A percentile compares a stretch with the other conserved stretches of the same genome.
Conservation (phyloP, 2,797 vertebrate genomes). For the Arnoldichthys spilopterus region DNA sequence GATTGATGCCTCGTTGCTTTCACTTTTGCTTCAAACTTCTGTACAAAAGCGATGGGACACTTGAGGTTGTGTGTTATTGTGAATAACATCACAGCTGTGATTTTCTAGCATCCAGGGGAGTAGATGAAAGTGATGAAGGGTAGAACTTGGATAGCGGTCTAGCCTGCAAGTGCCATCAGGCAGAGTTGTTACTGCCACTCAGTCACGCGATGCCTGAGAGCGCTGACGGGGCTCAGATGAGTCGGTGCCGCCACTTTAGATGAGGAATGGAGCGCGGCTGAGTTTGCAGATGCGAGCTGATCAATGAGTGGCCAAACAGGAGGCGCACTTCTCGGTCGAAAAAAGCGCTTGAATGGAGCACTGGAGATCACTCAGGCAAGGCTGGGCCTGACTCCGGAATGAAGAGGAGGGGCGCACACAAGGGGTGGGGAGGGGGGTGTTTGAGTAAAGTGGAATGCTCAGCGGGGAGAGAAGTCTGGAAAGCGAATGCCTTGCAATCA, state of each 20-base stretch:
- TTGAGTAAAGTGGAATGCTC: background rate
- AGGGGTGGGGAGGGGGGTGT: background rate
- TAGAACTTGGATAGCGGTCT: background rate
- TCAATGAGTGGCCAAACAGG: slow-evolving; percentile 32
- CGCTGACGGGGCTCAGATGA: slow-evolving; percentile 35
- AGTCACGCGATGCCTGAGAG: slow-evolving; percentile 9
- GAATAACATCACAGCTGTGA: background rate
- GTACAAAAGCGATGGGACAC: too few relatives aligned
- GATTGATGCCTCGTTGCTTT: too few relatives aligned
- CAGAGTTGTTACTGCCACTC: background rate
- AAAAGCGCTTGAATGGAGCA: background rate
- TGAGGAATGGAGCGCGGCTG: slow-evolving; percentile 17
- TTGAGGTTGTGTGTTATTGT: too few relatives aligned
- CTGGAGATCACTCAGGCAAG: slow-evolving; percentile 23
- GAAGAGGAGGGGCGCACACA: background rate
- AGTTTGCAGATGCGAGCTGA: slow-evolving; percentile 38
- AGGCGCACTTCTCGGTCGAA: slow-evolving; percentile 1
- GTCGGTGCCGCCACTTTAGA: slow-evolving; percentile 2
- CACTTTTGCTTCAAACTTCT: too few relatives aligned
- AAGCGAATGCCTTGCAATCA: slow-evolving; percentile 12
- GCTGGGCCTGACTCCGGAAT: background rate
- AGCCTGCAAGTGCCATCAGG: background rate
- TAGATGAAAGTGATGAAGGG: background rate
- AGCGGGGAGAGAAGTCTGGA: slow-evolving; percentile 20
- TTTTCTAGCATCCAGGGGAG: background rate